phyloP scores from a whole-genome alignment of 2,888 invertebrate genomes.

The Drosophila multiciliata region DNA sequence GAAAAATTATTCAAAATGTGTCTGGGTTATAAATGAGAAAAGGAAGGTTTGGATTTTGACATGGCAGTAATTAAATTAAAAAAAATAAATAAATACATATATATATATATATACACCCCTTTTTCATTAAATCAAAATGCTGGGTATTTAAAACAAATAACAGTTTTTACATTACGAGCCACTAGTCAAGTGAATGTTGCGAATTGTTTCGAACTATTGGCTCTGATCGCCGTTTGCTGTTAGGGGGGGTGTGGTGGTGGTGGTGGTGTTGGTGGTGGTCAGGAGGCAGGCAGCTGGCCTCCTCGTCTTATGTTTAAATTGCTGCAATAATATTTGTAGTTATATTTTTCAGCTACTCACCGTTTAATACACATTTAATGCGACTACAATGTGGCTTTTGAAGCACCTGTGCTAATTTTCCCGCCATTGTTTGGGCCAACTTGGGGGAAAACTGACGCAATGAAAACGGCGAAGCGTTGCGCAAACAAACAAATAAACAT shows the following conservation, averaged over 20 bases:
- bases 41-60: not conserved
- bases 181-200: slow-evolving; percentile 34
- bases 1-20: not conserved
- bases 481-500: slow-evolving; percentile 47
- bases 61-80: not conserved
- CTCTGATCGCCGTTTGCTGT: not conserved
- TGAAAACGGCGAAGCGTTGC: slow-evolving; percentile 28
- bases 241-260: too few species aligned
- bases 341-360: slow-evolving; percentile 65
- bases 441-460: slow-evolving; percentile 61
- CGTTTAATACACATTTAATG: slow-evolving; percentile 60
- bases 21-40: not conserved
- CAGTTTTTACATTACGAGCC: slow-evolving; percentile 48
- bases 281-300: slow-evolving; percentile 19
- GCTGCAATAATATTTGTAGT: slow-evolving; percentile 73
- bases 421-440: slow-evolving; percentile 63
- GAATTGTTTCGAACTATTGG: slow-evolving; percentile 9
- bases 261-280: not conserved
- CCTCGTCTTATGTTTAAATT: slow-evolving; percentile 57
- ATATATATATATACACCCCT: slow-evolving; percentile 7
- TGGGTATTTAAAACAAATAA: slow-evolving; percentile 32
- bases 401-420: slow-evolving; percentile 76
- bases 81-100: not conserved
- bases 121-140: not conserved
- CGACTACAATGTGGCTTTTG: slow-evolving; percentile 26